These are phyloP conservation scores for Betta splendens DNA, from an alignment of 2,797 vertebrate genomes.

Conservation along the genomic window DNA sequence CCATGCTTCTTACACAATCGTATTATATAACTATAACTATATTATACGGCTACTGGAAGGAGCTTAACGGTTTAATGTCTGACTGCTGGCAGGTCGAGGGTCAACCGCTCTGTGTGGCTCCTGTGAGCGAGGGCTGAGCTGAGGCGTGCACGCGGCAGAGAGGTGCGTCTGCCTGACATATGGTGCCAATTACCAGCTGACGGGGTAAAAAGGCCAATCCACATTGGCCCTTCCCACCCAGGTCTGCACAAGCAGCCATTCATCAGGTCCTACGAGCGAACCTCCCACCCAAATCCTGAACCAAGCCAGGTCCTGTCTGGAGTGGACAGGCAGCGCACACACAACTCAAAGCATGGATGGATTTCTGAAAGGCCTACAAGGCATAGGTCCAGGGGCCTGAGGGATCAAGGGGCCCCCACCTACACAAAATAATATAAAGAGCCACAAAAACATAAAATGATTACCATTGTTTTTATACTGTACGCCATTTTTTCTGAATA, in stretches of 20 bases:
- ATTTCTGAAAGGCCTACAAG: background rate
- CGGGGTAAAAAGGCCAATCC: slow-evolving; percentile 76
- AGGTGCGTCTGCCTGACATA: slow-evolving; percentile 70
- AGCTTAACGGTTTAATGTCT: background rate
- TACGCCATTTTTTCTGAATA: slow-evolving; percentile 4
- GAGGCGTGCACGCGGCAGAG: slow-evolving; percentile 53
- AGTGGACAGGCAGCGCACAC: slow-evolving; percentile 59
- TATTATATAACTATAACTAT: background rate
- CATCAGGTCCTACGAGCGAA: slow-evolving; percentile 58
- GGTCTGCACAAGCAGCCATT: slow-evolving; percentile 78
- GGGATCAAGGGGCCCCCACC: no score
- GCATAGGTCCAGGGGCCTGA: background rate
- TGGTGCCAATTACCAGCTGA: slow-evolving; percentile 79
- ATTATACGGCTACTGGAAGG: background rate
- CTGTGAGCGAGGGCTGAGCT: slow-evolving; percentile 25
- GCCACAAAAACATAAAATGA: background rate
- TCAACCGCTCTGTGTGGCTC: slow-evolving; percentile 14
- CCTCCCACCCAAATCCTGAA: slow-evolving; percentile 69
- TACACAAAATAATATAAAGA: background rate
- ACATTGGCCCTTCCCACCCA: slow-evolving; percentile 69
- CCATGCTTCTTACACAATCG: background rate
- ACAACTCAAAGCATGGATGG: slow-evolving; percentile 28
- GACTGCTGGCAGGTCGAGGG: slow-evolving; percentile 11
- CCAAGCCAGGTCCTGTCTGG: slow-evolving; percentile 63
- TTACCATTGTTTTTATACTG: slow-evolving; percentile 4